These are phyloP conservation scores for Verasper variegatus DNA, from an alignment of 2,113 vertebrate species.

Conservation along the genomic window DNA sequence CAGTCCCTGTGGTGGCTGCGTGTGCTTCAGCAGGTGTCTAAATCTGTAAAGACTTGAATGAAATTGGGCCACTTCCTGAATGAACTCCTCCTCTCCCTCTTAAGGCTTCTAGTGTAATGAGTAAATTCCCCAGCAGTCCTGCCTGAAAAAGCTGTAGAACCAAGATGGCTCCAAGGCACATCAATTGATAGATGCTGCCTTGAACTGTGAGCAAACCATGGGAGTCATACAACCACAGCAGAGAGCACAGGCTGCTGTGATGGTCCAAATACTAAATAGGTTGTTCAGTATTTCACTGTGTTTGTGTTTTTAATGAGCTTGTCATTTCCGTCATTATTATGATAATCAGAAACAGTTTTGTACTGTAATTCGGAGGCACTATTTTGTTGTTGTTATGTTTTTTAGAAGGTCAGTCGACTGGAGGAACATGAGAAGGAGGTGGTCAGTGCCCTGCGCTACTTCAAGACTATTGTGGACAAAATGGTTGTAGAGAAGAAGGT, in stretches of 20 bases:
- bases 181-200: conserved; percentile 46
- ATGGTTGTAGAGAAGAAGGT: conserved; percentile 98
- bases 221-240: conserved; percentile 8
- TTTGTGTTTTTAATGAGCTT: not conserved
- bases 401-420: conserved; percentile 91
- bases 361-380: not conserved
- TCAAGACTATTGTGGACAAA: conserved; percentile 99
- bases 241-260: not conserved
- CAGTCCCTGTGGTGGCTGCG: conserved; percentile 32
- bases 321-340: not conserved
- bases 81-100: conserved; percentile 51
- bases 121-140: conserved; percentile 43
- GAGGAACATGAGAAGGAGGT: conserved; percentile 98
- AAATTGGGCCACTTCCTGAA: conserved; percentile 55
- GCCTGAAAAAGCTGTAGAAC: conserved; percentile 40
- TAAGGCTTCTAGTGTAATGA: conserved; percentile 56
- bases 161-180: conserved; percentile 44
- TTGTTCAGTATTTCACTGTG: not conserved
- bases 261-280: not conserved
- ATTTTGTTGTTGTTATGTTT: not conserved
- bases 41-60: conserved; percentile 58
- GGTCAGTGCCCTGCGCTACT: conserved; percentile 95
- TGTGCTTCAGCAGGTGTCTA: conserved; percentile 64
- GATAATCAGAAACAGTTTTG: not conserved
- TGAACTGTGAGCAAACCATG: conserved; percentile 29